Base-by-base conservation (phyloP, 2,797 vertebrate genomes). In the Nyctibius grandis region DNA sequence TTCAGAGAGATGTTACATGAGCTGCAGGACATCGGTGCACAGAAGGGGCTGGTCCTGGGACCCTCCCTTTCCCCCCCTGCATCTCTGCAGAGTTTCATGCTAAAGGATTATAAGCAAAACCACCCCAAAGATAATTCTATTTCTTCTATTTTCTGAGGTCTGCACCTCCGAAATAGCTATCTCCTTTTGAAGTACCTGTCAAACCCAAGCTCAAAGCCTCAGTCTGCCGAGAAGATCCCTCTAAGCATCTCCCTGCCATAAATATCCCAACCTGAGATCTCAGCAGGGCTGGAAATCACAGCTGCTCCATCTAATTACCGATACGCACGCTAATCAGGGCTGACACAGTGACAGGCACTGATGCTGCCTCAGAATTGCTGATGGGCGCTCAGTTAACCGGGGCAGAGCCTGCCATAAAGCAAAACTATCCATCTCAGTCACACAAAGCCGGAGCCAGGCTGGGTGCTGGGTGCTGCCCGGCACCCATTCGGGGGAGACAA, bases 231-330 rank as follows among this genome's bases (percentile, higher is more conserved):
- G 72, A 89, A 68, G 40, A 72, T 89, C 44, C 47, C 79, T 53
- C 96, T 63, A 78, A 81, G 82, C 90, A 72, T 56, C 31, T 48
- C 42, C 72, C 92, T 89, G 93, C 93, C 78, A 38, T 29, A 88
- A 95, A 83, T 80, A 97, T 86, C 94, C 94, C 65, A n/a, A 60
- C 70, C 67, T 45, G 88, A 96, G 86, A 68, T 83, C 90, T 89
- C 95, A 54, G 93, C 72, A 85, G 56, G 96, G 95, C 93, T 89
- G 85, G 91, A 96, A 94, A 91, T 77, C 47, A 72, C 89, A 93
- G 91, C 90, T 89, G 76, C 90, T 91, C 74, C 6, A 4, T 79
- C 97, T 97, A 83, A 96, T 96, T 95, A 92, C 96, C 95, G 96
- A 93, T 75, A 86, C 47, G 80, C 50, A 12, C 7, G 0, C 83